Base-by-base conservation (phyloP, 2,797 vertebrate genomes). In the Meda fulgida region DNA sequence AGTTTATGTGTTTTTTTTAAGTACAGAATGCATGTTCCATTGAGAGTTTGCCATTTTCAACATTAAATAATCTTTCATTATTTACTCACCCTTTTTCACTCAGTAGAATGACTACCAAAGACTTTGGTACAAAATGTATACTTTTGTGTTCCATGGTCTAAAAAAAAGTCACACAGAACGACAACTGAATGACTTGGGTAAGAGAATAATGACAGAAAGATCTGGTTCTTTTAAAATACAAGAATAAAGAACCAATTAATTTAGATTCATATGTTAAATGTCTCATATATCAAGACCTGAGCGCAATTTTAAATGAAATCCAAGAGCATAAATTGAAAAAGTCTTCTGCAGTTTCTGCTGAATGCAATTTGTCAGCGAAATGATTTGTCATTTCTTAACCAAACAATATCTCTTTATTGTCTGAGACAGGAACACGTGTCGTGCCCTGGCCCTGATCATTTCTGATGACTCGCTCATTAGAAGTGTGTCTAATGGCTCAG, bases 391-490 rank as follows among this genome's bases (percentile, higher is more conserved):
- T 46, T 63, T 84, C 76, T 73, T 48, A 60, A 67, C 26, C 73
- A 84, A 81, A 78, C 82, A 80, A 48, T 81, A 65, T 84, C 31
- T 87, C 78, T 70, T 84, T 80, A 80, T 84, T 48, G 70, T 53
- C 21, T 23, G 70, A 58, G 78, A 81, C 78, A 81, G 78, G 65
- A 84, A 63, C 71, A 78, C 81, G 63, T 69, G 81, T 77, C 63
- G 3, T 31, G 79, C 43, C 71, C 63, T 16, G 60, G 29, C 72
- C 31, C 78, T 81, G 82, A 77, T 86, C 46, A 77, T 67, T 80
- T 87, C 83, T 87, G 82, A 73, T 66, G 60, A 58, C 43, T 80
- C 31, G 43, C 67, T 83, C 80, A 83, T 85, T 88, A 66, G 60
- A 85, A 76, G 75, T 31, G 53, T 48, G 66, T 73, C 79, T 89